These are phyloP conservation scores for Pristionchus maxplancki DNA, from an alignment of 2,888 invertebrate genomes.

Conservation along the genomic window DNA sequence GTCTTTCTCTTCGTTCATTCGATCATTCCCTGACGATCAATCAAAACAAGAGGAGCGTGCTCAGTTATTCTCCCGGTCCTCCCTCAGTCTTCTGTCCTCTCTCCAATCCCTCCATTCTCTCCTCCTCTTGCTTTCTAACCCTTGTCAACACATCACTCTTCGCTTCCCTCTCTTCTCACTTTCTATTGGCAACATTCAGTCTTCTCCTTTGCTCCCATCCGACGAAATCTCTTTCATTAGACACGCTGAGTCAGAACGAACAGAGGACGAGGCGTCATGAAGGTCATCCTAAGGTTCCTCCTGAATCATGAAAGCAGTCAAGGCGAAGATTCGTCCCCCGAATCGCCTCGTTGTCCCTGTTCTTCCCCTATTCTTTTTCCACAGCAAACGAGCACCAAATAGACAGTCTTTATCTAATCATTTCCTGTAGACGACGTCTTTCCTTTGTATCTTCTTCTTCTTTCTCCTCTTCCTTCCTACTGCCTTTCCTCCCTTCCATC, in stretches of 20 bases:
- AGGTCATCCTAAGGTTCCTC: too few relatives aligned
- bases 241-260: not conserved
- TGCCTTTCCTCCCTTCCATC: not conserved
- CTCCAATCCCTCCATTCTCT: not conserved
- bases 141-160: conserved; percentile 43
- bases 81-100: not conserved
- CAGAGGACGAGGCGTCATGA: not conserved
- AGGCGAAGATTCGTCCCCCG: too few relatives aligned
- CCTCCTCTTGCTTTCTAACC: not conserved
- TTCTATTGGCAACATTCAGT: conserved; percentile 23
- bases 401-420: not conserved
- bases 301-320: too few relatives aligned
- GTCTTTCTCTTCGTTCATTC: not conserved
- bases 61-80: not conserved
- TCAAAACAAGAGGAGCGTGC: conserved; percentile 20
- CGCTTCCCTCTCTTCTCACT: conserved; percentile 12
- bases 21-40: not conserved
- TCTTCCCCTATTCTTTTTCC: not conserved
- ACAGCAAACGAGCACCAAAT: not conserved
- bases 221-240: not conserved
- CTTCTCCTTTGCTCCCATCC: not conserved
- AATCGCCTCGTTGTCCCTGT: too few relatives aligned
- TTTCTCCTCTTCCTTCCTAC: not conserved
- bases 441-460: not conserved
- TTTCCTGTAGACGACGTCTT: not conserved